These are phyloP conservation scores for Clanis bilineata DNA, from an alignment of 2,888 invertebrate genomes.

Conservation along the genomic window DNA sequence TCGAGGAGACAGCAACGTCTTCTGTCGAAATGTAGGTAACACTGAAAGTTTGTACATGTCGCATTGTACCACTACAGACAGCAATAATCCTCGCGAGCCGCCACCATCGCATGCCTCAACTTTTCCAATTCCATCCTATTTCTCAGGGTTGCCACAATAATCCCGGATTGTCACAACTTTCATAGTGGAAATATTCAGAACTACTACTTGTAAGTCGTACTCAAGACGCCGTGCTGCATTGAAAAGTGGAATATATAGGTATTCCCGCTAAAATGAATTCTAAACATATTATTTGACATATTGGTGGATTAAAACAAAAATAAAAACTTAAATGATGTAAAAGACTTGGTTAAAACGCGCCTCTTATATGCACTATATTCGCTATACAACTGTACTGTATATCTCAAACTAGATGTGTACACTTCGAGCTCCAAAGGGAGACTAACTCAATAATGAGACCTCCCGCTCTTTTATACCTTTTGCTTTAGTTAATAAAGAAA, in stretches of 20 bases:
- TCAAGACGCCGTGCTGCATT: constrained; percentile 44
- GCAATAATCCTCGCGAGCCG: constrained; percentile 57
- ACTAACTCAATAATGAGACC: no score
- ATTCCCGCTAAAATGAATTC: constrained; percentile 29
- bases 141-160: constrained; percentile 61
- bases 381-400: no score
- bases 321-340: no score
- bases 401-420: no score
- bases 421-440: no score
- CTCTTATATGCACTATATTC: no score
- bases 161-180: constrained; percentile 56
- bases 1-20: constrained; percentile 11
- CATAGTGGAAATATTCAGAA: constrained; percentile 32
- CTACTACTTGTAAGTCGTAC: constrained; percentile 43
- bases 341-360: no score
- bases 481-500: no score
- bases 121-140: constrained; percentile 70
- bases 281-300: neutral
- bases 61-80: constrained; percentile 53
- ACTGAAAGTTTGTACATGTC: constrained; percentile 47
- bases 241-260: constrained; percentile 44
- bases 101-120: constrained; percentile 49
- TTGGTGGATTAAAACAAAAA: neutral
- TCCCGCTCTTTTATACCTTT: no score
- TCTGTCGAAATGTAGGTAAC: constrained; percentile 26